Base-by-base conservation (phyloP, 1,140 invertebrate species). In the Vanessa tameamea region DNA sequence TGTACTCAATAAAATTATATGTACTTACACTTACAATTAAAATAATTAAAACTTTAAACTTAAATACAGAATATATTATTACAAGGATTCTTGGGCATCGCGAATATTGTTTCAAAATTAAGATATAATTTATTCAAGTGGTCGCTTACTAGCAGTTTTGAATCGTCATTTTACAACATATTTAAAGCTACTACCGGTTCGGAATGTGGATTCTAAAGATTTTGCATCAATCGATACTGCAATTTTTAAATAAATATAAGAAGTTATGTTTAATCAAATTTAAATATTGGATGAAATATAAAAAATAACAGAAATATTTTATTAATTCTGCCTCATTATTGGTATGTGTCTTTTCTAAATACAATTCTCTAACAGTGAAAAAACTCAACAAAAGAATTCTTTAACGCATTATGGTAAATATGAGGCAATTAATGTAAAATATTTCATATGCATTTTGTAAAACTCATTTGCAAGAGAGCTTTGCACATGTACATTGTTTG, bases 341-440 rank as follows among this genome's bases (percentile, higher is more conserved):
- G 57, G 23, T 47, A 69, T 61, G 57, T 66, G 47, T 65, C 64
- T 51, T 47, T 57, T 1, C 53, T 43, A 59, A 59, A 1, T 6
- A 31, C 48, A 20, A 74, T 57, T 53, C n/a, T 37, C 20, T 51
- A 64, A 69, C 51, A 74, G 64, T 69, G 64, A 20, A 69, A 69
- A 77, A 84, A 83, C 64, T 71, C 69, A 70, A 81, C 76, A 87
- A 85, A 81, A 66, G 73, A 76, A 48, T 78, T 70, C 80, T 83
- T 83, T 82, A 80, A 69, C 77, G 68, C 76, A 72, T 78, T 51
- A 72, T 79, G 79, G 73, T 84, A 84, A 84, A 83, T 82, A 71
- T 63, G 59, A 73, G 70, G 73, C 66, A 83, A 87, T 84, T 82
- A 83, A 85, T 67, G 75, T 75, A 80, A 81, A 79, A 79, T 79